Base-by-base conservation (phyloP, 30 jellyfish, hydroid and myxozoan species). In the Pelagia noctiluca region DNA sequence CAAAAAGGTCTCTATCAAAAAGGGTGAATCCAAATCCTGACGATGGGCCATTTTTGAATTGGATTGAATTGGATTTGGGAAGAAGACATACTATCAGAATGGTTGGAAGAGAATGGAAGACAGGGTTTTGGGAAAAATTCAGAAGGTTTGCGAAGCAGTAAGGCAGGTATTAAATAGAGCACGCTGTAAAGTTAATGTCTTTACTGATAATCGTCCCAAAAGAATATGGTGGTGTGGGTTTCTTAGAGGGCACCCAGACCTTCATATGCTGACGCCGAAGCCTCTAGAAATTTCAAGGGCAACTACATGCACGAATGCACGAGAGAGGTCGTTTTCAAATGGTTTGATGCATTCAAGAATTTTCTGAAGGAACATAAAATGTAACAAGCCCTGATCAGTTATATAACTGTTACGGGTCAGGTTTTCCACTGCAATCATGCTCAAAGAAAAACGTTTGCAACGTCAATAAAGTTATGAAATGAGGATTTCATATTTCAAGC, bases 211-310 rank as follows among this genome's bases (percentile, higher is more conserved):
- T 36, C 50, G 65, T 1, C 81, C 86, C 2, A 42, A 81, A 1
- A 1, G 13, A 42, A 8, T 50, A n/a, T n/a, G n/a, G n/a, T n/a
- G n/a, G 11, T 78, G 89, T 36, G 84, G 89, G 31, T 78, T 78
- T 38, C 16, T 42, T 30, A 26, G 80, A 23, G 64, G 88, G 0
- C 89, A 78, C 36, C 89, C 89, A 25, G 84, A 78, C 21, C 67
- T 78, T 32, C 63, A 32, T 11, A 68, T 28, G 81, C 10, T 35
- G 8, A 68, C 2, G 26, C 29, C 71, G 38, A 63, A 63, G 60
- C 26, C 26, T n/a, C 84, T 76, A 16, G 88, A 50, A 36, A 33
- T 42, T 63, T 1, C 50, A 19, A 53, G 88, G 37, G 85, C 88
- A 18, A 18, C 57, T 13, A 57, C 83, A n/a, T n/a, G n/a, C n/a